Evolutionary conservation across 2,113 vertebrate species (phyloP), one percentile per base, ranked within the genome.

Genomic region (Rattus rattus): DNA sequence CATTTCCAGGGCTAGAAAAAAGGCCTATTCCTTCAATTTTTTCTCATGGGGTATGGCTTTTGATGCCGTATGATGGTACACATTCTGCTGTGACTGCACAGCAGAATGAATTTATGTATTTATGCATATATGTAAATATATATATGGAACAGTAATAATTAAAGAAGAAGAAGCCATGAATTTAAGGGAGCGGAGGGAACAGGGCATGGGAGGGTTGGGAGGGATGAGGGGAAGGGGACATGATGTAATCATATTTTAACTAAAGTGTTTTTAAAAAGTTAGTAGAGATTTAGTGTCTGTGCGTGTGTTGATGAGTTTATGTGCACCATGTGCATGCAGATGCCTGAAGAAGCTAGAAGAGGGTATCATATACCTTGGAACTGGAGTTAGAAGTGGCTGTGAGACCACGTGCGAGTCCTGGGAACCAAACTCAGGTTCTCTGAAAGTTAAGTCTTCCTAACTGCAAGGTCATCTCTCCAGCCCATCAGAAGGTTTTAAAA

Each of bases 401-500:
- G 63, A 86, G 84, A 7, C 19, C 16, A 28, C 5, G 4, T 20
- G 43, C 67, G 61, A 1, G 30, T 49, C 26, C 43, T 86, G 43
- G 61, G 83, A 67, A 33, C 43, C 43, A 65, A 85, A 11, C 63
- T 47, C 28, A 49, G 63, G 9, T 49, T 39, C 28, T 67, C 63
- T 13, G 63, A 4, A 67, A 39, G 24, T 10, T 85, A 65, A 84
- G 63, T 52, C 43, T 19, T 67, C 84, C 33, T 49, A 87, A 22
- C 63, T 67, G 43, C 0, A 20, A 8, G 49, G 30, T 65, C 43
- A 49, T 69, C 28, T 69, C 63, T 69, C 63, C 63, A 69, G 14
- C 43, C 39, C 70, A 91, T 59, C 28, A 92, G 65, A 85, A 90
- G 69, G 14, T 81, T 97, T 92, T 54, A 94, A 89, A 94, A 92